These are phyloP conservation scores for Sceliomorpha sp. DNA, from an alignment of 2,888 invertebrate species.

Conservation along the genomic window DNA sequence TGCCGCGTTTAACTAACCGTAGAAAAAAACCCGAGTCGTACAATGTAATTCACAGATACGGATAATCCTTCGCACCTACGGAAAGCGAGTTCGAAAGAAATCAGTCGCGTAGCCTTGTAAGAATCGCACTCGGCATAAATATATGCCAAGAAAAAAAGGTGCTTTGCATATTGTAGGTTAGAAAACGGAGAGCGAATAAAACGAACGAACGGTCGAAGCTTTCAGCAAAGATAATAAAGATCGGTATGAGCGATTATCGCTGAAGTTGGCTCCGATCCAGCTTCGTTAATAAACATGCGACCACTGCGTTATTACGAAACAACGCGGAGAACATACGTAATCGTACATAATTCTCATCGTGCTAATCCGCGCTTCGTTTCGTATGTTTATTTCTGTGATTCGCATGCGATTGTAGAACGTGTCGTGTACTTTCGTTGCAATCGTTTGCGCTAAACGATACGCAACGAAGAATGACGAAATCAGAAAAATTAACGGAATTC, in stretches of 20 bases:
- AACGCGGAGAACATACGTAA: slow-evolving; percentile 53
- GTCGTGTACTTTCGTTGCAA: too few species aligned
- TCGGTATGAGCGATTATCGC: slow-evolving; percentile 34
- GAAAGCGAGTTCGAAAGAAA: too few species aligned
- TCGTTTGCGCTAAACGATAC: too few species aligned
- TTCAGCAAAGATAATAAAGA: not conserved
- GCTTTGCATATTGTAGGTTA: slow-evolving; percentile 24
- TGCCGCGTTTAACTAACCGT: too few species aligned
- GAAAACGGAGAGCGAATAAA: slow-evolving; percentile 18
- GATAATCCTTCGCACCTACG: too few species aligned
- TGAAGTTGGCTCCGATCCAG: slow-evolving; percentile 63
- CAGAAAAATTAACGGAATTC: too few species aligned
- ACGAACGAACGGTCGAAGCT: slow-evolving; percentile 21
- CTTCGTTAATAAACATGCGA: slow-evolving; percentile 62
- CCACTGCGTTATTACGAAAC: slow-evolving; percentile 65
- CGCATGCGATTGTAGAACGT: too few species aligned
- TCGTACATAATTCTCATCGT: slow-evolving; percentile 27
- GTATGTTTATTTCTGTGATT: slow-evolving; percentile 14
- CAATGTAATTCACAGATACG: too few species aligned
- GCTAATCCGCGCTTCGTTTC: slow-evolving; percentile 34
- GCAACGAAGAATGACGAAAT: too few species aligned
- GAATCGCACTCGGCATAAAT: slow-evolving; percentile 29
- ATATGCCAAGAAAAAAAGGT: slow-evolving; percentile 36
- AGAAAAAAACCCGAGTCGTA: too few species aligned
- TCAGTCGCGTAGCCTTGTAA: slow-evolving; percentile 24